Base-by-base conservation (phyloP, 2,888 invertebrate species). In the Acronicta aceris region DNA sequence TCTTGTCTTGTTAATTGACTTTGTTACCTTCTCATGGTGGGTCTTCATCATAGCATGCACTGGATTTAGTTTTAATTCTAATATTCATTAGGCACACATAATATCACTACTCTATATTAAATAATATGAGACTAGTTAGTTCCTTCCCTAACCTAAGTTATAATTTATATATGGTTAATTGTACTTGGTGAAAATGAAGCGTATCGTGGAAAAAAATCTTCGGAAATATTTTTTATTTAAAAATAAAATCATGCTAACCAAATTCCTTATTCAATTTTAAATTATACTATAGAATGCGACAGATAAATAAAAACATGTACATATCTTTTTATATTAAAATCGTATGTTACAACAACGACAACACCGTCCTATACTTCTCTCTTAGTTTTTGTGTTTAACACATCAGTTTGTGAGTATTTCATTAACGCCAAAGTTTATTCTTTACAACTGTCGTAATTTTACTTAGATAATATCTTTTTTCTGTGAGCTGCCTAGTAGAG, bases 51-150 rank as follows among this genome's bases (percentile, higher is more conserved):
- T 69, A 70, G 57, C 78, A 77, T 79, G 74, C 74, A 79, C 67
- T 76, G 69, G 76, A 73, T 76, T 72, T 73, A 71, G 74, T 82
- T 74, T 79, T 69, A 80, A 81, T 82, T 81, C 71, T 83, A 85
- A 89, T 78, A 75, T 76, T 78, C 80, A 87, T 92, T 93, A 94
- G 93, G 94, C 94, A 94, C 94, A 89, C 92, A 84, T 85, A 85
- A 88, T 92, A 89, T 91, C 87, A 90, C 89, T 92, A 90, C 82
- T 83, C 89, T 92, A 91, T 88, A 88, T 91, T 90, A 89, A 88
- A 90, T 88, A 89, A 89, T 88, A 91, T 93, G 93, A 94, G 94
- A 94, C 94, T 94, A 94, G 94, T 94, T 94, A 94, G 94, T 93
- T 93, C 84, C 81, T 90, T 90, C 82, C 83, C 87, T 93, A 92